A percentile compares a stretch with the other conserved stretches of the same genome.
These are phyloP conservation scores for Limnephilus marmoratus DNA, from an alignment of 2,888 invertebrate species.

Conservation along the genomic window DNA sequence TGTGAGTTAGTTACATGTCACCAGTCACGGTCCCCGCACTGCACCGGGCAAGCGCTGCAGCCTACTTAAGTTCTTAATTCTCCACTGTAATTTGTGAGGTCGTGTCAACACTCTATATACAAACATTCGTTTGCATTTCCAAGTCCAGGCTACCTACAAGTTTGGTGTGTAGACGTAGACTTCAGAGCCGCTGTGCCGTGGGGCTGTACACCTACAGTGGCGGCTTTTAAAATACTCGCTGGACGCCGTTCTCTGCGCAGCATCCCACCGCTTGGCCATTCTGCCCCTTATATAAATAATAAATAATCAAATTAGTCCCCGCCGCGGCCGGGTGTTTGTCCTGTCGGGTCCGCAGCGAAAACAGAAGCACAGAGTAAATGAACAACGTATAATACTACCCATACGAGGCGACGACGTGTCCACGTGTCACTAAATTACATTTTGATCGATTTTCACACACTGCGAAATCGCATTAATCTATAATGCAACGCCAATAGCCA, in stretches of 20 bases:
- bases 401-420: background rate
- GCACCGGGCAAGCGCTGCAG: no score
- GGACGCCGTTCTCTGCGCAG: background rate
- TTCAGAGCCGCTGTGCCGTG: background rate
- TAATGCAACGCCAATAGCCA: background rate
- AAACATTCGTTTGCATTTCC: slow-evolving; percentile 16
- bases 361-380: background rate
- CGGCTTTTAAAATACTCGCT: background rate
- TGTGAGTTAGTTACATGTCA: no score
- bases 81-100: background rate
- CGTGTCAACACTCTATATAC: background rate
- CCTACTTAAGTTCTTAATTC: background rate
- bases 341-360: background rate
- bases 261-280: background rate
- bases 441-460: slow-evolving; percentile 3
- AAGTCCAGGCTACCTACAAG: background rate
- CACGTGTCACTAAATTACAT: slow-evolving; percentile 2
- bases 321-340: background rate
- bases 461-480: background rate
- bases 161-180: background rate
- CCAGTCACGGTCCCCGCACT: no score
- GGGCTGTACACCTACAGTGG: background rate
- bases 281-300: slow-evolving; percentile 9
- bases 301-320: slow-evolving; percentile 30
- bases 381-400: background rate